Evolutionary conservation across 2,888 invertebrate species (phyloP).

Genomic region (Mongoloraphidia duomilia): DNA sequence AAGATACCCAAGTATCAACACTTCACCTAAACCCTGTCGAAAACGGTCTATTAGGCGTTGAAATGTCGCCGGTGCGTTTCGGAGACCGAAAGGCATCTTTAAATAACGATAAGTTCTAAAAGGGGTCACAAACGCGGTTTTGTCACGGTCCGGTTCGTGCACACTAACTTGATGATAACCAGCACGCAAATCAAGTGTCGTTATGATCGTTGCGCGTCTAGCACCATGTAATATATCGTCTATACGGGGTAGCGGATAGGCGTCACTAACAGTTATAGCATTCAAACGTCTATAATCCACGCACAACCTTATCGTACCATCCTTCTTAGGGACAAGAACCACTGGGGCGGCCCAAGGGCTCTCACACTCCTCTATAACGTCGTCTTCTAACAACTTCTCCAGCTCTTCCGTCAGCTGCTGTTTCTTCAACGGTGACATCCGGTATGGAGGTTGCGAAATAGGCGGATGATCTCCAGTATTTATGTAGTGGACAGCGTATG

Average conservation of each 20-base stretch:
- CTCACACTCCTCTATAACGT: slow-evolving; percentile 21
- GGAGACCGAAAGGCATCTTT: slow-evolving; percentile 10
- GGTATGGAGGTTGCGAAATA: slow-evolving; percentile 18
- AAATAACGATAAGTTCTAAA: slow-evolving; percentile 5
- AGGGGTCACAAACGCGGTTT: not conserved
- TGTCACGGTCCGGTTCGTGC: slow-evolving; percentile 1
- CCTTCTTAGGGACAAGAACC: slow-evolving; percentile 19
- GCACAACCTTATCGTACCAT: slow-evolving; percentile 18
- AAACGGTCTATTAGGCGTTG: slow-evolving; percentile 11
- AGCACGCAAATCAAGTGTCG: no score
- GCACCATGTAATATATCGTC: no score
- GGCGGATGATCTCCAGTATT: slow-evolving; percentile 18
- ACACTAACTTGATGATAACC: no score
- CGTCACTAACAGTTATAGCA: no score
- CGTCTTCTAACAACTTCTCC: slow-evolving; percentile 18
- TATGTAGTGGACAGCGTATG: slow-evolving; percentile 14
- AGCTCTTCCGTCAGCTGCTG: slow-evolving; percentile 14
- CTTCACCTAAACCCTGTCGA: slow-evolving; percentile 5
- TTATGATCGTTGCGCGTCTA: no score
- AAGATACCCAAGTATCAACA: slow-evolving; percentile 8
- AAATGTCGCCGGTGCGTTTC: slow-evolving; percentile 9
- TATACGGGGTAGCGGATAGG: no score
- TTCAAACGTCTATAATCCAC: slow-evolving; percentile 19
- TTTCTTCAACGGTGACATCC: slow-evolving; percentile 15
- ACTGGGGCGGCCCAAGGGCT: slow-evolving; percentile 22